phyloP scores from a whole-genome alignment of 2,113 vertebrate genomes.

The Megaceryle maxima region DNA sequence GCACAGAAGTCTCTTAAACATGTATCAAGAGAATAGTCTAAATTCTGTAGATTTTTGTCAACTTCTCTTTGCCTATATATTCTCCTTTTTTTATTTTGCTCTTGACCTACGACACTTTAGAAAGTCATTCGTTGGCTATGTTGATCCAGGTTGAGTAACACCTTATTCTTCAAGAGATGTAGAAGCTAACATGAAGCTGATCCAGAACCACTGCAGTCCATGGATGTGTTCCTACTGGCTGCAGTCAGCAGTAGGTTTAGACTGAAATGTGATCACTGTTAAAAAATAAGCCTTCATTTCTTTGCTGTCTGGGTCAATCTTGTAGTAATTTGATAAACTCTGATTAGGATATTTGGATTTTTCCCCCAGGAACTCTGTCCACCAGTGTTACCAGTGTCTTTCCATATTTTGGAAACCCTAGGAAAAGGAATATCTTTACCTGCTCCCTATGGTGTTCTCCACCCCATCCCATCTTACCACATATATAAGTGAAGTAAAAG shows the following conservation, averaged over 20 bases:
- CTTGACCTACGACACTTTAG: background rate
- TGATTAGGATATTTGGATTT: background rate
- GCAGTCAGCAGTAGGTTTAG: background rate
- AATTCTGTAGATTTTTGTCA: conserved; percentile 4
- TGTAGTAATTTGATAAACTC: background rate
- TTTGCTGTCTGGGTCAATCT: background rate
- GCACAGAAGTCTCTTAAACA: conserved; percentile 22
- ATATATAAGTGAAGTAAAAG: background rate
- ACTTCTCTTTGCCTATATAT: background rate
- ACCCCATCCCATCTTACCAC: background rate
- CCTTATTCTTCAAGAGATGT: background rate
- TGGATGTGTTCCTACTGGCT: background rate
- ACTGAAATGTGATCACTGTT: background rate
- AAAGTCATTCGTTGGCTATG: background rate
- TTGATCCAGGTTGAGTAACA: background rate
- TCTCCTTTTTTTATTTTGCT: background rate
- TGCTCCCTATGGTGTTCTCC: background rate
- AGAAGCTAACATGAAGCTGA: background rate
- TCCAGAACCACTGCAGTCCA: background rate
- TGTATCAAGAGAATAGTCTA: conserved; percentile 43
- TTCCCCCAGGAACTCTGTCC: background rate
- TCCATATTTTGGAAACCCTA: background rate
- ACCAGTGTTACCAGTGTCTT: background rate
- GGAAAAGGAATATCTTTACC: background rate
- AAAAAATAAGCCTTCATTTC: background rate